Evolutionary conservation across 37 sponge, comb jelly and placozoan species (phyloP).

Genomic region (Trichoplax adhaerens): DNA sequence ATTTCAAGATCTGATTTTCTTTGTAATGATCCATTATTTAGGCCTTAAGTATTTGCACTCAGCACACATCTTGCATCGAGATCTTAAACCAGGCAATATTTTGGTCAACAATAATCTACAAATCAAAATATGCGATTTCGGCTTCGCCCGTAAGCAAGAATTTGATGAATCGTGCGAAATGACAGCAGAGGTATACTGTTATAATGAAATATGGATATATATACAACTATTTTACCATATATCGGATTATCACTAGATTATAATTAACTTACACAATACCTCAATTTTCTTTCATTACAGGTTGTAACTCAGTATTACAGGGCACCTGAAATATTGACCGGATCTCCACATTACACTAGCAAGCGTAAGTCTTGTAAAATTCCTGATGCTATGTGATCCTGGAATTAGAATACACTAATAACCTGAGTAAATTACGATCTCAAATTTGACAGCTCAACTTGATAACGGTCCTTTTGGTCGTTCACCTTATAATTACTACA

Average conservation of each 20-base stretch:
- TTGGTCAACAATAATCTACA: conserved; percentile 67
- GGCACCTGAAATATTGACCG: conserved; percentile 74
- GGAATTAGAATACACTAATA: no score
- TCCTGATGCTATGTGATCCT: no score
- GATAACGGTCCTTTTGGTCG: no score
- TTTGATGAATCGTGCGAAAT: conserved; percentile 42
- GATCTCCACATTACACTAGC: conserved; percentile 53
- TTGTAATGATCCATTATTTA: background rate
- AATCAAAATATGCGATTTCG: conserved; percentile 78
- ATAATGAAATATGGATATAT: background rate
- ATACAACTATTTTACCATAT: background rate
- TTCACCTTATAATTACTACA: no score
- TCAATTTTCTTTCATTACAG: background rate
- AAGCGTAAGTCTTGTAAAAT: no score
- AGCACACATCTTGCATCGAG: conserved; percentile 76
- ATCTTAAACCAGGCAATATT: conserved; percentile 75
- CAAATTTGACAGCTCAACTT: no score
- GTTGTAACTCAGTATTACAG: conserved; percentile 84
- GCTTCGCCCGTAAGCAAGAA: conserved; percentile 69
- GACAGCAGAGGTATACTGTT: conserved; percentile 47
- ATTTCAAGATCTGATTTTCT: no score
- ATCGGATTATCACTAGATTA: background rate
- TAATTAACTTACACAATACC: background rate
- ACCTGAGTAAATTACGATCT: no score
- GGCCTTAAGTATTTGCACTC: conserved; percentile 78